Conservation (phyloP, 2,113 vertebrate genomes). For the Cygnus atratus region DNA sequence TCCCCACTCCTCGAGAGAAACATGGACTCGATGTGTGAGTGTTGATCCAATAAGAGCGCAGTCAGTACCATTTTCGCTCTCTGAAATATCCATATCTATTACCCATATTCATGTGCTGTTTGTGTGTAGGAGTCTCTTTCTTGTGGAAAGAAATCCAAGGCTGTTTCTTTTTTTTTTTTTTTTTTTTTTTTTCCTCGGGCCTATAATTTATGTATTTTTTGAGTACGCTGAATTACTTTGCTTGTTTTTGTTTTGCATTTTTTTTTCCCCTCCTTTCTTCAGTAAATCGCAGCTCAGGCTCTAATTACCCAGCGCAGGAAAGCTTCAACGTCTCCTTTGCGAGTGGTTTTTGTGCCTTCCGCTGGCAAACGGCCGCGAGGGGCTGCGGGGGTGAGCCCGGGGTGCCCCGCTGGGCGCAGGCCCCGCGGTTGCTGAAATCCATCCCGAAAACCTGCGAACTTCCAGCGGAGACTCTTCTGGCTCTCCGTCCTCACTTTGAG, state of each 20-base stretch:
- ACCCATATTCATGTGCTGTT: neutral
- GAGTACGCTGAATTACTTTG: neutral
- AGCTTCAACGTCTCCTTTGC: neutral
- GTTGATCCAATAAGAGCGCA: conserved; percentile 5
- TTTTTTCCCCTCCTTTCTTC: neutral
- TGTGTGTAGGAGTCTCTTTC: conserved; percentile 41
- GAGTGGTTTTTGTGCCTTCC: neutral
- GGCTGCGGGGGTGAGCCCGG: neutral
- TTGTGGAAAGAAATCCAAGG: neutral
- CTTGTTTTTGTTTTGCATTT: neutral
- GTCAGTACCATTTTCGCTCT: neutral
- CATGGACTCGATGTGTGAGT: neutral
- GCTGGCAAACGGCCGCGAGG: neutral
- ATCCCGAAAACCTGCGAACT: neutral
- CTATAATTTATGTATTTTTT: neutral
- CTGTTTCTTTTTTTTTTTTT: too few species aligned
- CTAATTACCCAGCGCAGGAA: neutral
- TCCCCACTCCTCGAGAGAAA: conserved; percentile 21
- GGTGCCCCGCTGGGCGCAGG: neutral
- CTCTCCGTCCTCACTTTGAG: neutral
- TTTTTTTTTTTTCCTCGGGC: neutral
- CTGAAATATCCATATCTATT: neutral
- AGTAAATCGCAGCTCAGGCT: neutral
- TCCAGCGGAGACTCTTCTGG: neutral
- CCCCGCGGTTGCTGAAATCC: neutral